These are phyloP conservation scores for Melanaphis sacchari DNA, from an alignment of 1,140 invertebrate genomes.

Conservation along the genomic window DNA sequence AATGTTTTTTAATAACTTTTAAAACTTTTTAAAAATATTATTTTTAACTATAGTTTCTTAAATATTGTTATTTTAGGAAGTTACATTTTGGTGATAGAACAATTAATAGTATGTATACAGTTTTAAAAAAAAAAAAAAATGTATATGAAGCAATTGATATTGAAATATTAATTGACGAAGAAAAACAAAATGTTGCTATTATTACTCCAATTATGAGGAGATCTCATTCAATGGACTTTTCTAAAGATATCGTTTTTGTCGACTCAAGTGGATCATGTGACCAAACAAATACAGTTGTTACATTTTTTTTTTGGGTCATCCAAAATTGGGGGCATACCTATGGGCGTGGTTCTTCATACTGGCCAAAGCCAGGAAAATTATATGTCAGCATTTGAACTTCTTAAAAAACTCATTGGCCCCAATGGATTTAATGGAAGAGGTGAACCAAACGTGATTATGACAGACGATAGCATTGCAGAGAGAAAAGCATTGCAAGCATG, in stretches of 20 bases:
- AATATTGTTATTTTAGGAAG: background rate
- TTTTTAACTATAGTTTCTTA: no score
- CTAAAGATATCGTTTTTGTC: background rate
- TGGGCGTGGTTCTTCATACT: background rate
- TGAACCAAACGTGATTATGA: background rate
- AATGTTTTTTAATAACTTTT: no score
- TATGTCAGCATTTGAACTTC: background rate
- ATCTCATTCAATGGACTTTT: background rate
- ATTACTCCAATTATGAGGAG: conserved; percentile 2
- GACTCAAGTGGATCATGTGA: background rate
- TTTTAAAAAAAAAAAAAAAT: background rate
- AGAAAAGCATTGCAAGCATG: background rate
- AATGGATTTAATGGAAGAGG: background rate
- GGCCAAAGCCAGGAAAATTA: background rate
- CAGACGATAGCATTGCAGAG: background rate
- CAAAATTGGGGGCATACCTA: background rate
- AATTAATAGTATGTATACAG: background rate
- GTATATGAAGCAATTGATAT: background rate
- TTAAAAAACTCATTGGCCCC: background rate
- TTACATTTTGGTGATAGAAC: conserved; percentile 6
- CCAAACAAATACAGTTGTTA: background rate
- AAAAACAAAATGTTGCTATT: background rate
- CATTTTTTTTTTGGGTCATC: background rate
- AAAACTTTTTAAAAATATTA: no score
- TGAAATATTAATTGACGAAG: background rate